These are phyloP conservation scores for Drosophila tristis DNA, from an alignment of 1,140 invertebrate species.

Conservation along the genomic window DNA sequence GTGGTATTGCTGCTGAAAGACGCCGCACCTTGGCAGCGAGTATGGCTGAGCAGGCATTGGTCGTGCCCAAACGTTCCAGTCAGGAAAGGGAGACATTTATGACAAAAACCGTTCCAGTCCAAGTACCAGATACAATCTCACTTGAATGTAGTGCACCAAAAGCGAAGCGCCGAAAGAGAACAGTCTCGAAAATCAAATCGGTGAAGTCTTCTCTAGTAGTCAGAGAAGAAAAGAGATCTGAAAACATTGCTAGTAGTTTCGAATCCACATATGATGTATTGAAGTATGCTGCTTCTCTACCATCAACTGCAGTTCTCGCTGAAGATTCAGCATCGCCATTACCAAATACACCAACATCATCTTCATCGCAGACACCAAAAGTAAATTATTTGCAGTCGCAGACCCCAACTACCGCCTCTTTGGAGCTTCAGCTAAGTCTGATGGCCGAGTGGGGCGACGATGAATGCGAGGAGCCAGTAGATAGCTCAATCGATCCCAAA, in stretches of 20 bases:
- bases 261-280: too few relatives aligned
- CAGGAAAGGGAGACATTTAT: conserved; percentile 28
- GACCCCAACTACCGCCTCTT: conserved; percentile 12
- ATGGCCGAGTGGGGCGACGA: conserved; percentile 68
- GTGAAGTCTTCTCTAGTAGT: too few relatives aligned
- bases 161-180: too few relatives aligned
- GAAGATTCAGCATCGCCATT: not conserved
- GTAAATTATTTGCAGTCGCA: not conserved
- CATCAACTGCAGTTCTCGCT: not conserved
- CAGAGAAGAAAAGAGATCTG: too few relatives aligned
- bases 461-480: conserved; percentile 47
- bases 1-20: conserved; percentile 14
- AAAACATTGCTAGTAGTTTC: too few relatives aligned
- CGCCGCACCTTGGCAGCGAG: conserved; percentile 28
- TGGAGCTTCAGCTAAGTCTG: conserved; percentile 51
- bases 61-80: not conserved
- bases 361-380: not conserved
- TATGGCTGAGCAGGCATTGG: not conserved
- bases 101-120: not conserved
- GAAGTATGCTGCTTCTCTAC: not conserved
- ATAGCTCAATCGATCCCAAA: not conserved
- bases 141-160: too few relatives aligned
- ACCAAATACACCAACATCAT: not conserved
- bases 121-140: too few relatives aligned
- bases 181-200: too few relatives aligned